Base-by-base conservation (phyloP, 2,888 invertebrate species). In the Zaprionus bogoriensis region DNA sequence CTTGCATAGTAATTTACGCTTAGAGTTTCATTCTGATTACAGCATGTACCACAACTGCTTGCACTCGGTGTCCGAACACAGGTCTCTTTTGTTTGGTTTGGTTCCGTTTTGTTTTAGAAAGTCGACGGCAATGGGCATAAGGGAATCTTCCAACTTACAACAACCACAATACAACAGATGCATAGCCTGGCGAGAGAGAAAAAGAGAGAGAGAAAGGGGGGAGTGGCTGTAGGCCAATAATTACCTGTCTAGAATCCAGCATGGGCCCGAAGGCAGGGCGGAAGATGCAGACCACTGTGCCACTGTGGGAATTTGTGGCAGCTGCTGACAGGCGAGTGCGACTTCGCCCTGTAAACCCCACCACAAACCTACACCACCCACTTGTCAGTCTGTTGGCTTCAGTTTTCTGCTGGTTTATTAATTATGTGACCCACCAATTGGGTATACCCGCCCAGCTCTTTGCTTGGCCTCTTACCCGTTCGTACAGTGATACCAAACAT, bases 221-320 rank as follows among this genome's bases (percentile, higher is more conserved):
- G 20, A 17, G 17, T 42, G 10, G 32, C 19, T 22, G 22, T 53
- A 22, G 32, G 32, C 14, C 22, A 57, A 58, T 70, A 71, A 70
- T 70, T 70, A 59, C 58, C 52, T 48, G 22, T 1, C 12, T 32
- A 47, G 51, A 66, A 66, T 25, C n/a, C 22, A 41, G 17, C 17
- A 5, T 12, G 32, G 6, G 10, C 9, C 7, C 5, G 9, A 9
- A 4, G 12, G 9, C 14, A n/a, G 20, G 10, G 10, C 10, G 10
- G n/a, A 12, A 3, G 4, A 9, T 27, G 36, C 10, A 1, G 25
- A 6, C 4, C 7, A 41, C 36, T 32, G 17, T 50, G 54, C 46
- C 38, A 52, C 41, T 61, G 62, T 74, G 74, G 57, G 74, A 74
- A 72, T 39, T 61, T 50, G 7, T 45, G 42, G 39, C 74, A 71